phyloP scores from a whole-genome alignment of 2,888 invertebrate species.

The Rhamphomyia laevipes region DNA sequence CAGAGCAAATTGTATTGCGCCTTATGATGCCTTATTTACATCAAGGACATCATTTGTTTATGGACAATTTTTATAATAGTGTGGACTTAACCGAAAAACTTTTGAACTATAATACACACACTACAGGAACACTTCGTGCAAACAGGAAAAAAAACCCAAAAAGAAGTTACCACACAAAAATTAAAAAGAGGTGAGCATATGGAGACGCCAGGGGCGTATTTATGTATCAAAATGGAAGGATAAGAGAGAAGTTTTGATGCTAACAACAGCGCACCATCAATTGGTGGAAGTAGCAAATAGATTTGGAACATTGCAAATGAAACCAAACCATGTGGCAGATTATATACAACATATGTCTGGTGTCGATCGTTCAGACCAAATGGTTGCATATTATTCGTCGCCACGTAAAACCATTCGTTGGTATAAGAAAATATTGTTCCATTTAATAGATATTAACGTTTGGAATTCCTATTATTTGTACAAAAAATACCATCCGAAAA shows the following conservation, averaged over 20 bases:
- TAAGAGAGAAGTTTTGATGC: no score
- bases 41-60: slow-evolving; percentile 10
- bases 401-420: background rate
- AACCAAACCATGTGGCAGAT: no score
- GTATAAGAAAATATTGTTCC: slow-evolving; percentile 1
- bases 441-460: slow-evolving; percentile 4
- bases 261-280: no score
- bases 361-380: no score
- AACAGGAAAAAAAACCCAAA: slow-evolving; percentile 5
- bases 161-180: slow-evolving; percentile 1
- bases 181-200: slow-evolving; percentile 5
- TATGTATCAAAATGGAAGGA: background rate
- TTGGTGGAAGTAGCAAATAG: no score
- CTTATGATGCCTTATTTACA: background rate
- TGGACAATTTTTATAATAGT: slow-evolving; percentile 11
- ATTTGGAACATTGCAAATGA: no score
- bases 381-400: no score
- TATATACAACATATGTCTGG: no score
- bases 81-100: slow-evolving; percentile 1
- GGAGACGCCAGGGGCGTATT: background rate
- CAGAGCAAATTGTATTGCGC: background rate
- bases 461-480: slow-evolving; percentile 12
- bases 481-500: background rate
- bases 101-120: slow-evolving; percentile 3
- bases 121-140: slow-evolving; percentile 1